phyloP scores from a whole-genome alignment of 1,140 invertebrate species.

The Ostrea edulis region DNA sequence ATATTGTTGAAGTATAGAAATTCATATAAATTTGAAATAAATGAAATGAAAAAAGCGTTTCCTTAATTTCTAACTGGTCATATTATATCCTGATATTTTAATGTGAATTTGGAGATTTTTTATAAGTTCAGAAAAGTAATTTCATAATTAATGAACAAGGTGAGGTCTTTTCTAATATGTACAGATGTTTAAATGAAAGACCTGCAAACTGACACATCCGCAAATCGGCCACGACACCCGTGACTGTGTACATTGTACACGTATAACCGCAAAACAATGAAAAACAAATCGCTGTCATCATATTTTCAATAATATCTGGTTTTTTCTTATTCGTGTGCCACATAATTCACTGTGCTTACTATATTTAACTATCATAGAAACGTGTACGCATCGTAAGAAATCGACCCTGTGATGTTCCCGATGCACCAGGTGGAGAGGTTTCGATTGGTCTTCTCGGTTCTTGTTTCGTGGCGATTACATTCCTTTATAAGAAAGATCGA shows the following conservation, averaged over 20 bases:
- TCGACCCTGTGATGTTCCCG: constrained; percentile 9
- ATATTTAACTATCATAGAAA: not conserved
- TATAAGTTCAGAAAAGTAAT: too few species aligned
- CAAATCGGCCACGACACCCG: not conserved
- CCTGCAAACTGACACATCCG: not conserved
- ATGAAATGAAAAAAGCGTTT: too few species aligned
- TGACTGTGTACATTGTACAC: not conserved
- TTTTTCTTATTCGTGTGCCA: not conserved
- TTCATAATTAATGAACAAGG: too few species aligned
- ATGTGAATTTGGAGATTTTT: too few species aligned
- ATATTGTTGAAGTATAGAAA: too few species aligned
- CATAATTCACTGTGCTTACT: not conserved
- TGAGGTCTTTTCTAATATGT: too few species aligned
- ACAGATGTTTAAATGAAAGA: not conserved
- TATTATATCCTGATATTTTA: too few species aligned
- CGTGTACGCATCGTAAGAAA: constrained; percentile 12
- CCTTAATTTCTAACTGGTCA: too few species aligned
- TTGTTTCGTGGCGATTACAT: constrained; percentile 24
- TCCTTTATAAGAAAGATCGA: constrained; percentile 30
- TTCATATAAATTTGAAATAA: too few species aligned
- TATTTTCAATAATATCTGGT: not conserved
- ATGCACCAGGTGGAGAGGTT: not conserved
- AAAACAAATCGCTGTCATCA: not conserved
- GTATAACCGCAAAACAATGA: not conserved
- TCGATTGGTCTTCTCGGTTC: constrained; percentile 2